phyloP scores from a whole-genome alignment of 2,113 vertebrate genomes.

The Dasyornis broadbenti region DNA sequence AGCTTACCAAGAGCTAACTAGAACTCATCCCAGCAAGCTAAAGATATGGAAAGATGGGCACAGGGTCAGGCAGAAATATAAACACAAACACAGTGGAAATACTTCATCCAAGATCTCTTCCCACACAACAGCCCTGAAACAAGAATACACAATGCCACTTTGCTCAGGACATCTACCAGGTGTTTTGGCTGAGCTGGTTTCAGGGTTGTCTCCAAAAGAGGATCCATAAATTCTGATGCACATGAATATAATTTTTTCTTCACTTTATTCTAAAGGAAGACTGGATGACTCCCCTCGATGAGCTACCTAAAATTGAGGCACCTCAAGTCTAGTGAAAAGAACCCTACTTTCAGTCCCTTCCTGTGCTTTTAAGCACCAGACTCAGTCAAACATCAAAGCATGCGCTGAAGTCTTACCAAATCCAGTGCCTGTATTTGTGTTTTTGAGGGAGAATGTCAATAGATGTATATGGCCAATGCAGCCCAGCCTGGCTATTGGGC shows the following conservation, averaged over 20 bases:
- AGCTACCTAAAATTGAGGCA: neutral
- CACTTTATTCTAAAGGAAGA: neutral
- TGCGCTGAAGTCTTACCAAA: neutral
- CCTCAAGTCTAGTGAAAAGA: neutral
- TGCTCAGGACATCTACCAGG: neutral
- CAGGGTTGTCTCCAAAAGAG: neutral
- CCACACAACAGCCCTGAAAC: neutral
- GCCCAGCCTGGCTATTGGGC: neutral
- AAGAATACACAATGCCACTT: neutral
- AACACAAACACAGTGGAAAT: neutral
- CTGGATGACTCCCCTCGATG: neutral
- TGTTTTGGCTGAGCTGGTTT: neutral
- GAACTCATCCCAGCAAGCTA: neutral
- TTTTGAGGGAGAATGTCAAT: neutral
- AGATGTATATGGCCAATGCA: neutral
- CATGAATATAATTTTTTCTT: neutral
- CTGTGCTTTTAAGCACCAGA: neutral
- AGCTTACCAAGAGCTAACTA: neutral
- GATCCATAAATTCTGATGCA: neutral
- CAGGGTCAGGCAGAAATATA: neutral
- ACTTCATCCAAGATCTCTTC: neutral
- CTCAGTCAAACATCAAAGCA: neutral
- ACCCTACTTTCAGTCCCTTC: neutral
- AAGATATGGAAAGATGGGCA: neutral
- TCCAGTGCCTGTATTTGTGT: neutral